These are phyloP conservation scores for Callosobruchus maculatus DNA, from an alignment of 2,888 invertebrate species.

Conservation along the genomic window DNA sequence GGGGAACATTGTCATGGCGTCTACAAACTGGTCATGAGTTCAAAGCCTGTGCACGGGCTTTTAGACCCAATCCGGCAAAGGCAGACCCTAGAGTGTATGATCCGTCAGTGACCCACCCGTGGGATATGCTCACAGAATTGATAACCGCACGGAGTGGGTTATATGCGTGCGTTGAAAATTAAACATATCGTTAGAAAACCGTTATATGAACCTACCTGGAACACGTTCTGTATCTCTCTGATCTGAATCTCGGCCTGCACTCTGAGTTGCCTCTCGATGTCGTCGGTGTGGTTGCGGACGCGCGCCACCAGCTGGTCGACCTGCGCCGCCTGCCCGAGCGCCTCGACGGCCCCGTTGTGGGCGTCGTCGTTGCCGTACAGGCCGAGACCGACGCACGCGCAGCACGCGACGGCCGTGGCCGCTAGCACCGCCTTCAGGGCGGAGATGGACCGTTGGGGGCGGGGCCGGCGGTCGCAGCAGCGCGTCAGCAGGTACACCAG, in stretches of 20 bases:
- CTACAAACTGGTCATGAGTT: no score
- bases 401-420: constrained; percentile 80
- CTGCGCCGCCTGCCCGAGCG: constrained; percentile 47
- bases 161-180: no score
- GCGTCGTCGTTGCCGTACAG: constrained; percentile 94
- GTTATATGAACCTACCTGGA: constrained; percentile 54
- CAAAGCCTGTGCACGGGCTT: no score
- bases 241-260: constrained; percentile 59
- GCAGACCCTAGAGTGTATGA: no score
- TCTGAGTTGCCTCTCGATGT: constrained; percentile 67
- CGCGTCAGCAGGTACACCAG: constrained; percentile 90
- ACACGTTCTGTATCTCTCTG: constrained; percentile 69
- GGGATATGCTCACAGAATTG: no score
- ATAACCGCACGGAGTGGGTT: no score
- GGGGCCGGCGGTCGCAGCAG: constrained; percentile 92
- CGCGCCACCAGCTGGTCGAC: constrained; percentile 70
- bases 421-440: constrained; percentile 79
- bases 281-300: constrained; percentile 78
- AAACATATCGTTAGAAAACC: no score
- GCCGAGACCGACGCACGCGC: constrained; percentile 81
- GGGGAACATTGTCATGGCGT: no score
- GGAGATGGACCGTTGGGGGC: constrained; percentile 83
- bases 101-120: no score
- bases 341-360: constrained; percentile 76
- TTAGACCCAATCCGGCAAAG: no score